A percentile compares a stretch with the other conserved stretches of the same genome.
These are phyloP conservation scores for Aurelia sp. DNA, from an alignment of 30 jellyfish, hydroid and myxozoan species.

Conservation along the genomic window DNA sequence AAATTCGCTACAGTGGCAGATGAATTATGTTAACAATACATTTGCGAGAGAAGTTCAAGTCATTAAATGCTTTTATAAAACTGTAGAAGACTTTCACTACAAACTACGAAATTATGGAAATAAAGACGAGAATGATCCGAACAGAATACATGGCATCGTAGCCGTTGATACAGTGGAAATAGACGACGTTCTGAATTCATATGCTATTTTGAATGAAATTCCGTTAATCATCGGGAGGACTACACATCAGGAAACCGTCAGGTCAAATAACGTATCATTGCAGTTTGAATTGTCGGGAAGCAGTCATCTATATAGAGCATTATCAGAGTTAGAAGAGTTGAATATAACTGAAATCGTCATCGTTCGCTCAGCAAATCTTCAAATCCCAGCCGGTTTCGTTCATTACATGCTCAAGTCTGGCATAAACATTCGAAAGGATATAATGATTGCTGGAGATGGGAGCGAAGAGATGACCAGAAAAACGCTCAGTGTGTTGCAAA, in stretches of 20 bases:
- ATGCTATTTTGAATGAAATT: constrained; percentile 3
- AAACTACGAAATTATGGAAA: neutral
- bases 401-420: constrained; percentile 14
- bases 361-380: constrained; percentile 29
- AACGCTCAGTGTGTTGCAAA: neutral
- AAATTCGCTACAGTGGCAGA: neutral
- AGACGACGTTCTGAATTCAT: constrained; percentile 21
- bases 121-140: constrained; percentile 8
- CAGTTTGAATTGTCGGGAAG: neutral
- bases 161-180: constrained; percentile 29
- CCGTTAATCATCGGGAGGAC: constrained; percentile 57
- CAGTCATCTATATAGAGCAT: neutral
- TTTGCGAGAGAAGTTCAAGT: constrained; percentile 1
- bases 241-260: neutral
- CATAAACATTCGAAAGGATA: constrained; percentile 10
- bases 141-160: constrained; percentile 44
- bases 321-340: neutral
- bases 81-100: constrained; percentile 4
- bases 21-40: neutral
- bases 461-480: neutral
- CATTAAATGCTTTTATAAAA: neutral
- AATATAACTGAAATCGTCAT: constrained; percentile 33
- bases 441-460: constrained; percentile 12
- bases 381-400: constrained; percentile 53
- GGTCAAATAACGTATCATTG: neutral